These are phyloP conservation scores for Chrysomela aeneicollis DNA, from an alignment of 2,888 invertebrate genomes.

Conservation along the genomic window DNA sequence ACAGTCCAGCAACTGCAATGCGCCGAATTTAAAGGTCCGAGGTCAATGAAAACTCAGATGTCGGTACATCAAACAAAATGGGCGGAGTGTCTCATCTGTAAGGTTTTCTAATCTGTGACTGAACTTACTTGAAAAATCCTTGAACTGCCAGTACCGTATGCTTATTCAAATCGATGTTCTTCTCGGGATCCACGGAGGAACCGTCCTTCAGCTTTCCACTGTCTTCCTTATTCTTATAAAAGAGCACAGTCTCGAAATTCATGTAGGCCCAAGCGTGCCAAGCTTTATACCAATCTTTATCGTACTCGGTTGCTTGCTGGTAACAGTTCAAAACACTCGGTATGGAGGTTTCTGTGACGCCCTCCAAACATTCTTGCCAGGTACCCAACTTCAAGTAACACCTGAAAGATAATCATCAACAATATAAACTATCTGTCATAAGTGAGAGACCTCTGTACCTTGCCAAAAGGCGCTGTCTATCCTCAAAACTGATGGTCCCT, in stretches of 20 bases:
- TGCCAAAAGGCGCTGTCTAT: slow-evolving; percentile 49
- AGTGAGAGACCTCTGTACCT: slow-evolving; percentile 35
- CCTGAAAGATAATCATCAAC: slow-evolving; percentile 37
- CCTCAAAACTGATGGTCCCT: slow-evolving; percentile 42
- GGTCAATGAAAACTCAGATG: too few species aligned
- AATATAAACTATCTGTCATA: too few species aligned
- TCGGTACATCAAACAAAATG: too few species aligned
- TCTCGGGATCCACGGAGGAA: slow-evolving; percentile 44
- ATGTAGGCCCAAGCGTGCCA: slow-evolving; percentile 99
- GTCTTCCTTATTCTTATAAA: slow-evolving; percentile 63
- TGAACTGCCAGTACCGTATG: slow-evolving; percentile 92
- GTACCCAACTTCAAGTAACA: slow-evolving; percentile 94
- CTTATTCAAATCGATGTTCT: slow-evolving; percentile 70
- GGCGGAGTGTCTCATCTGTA: too few species aligned
- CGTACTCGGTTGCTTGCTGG: slow-evolving; percentile 82
- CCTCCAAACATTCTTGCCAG: slow-evolving; percentile 91
- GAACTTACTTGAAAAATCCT: slow-evolving; percentile 80
- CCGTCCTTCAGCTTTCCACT: slow-evolving; percentile 39
- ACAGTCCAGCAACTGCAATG: too few species aligned
- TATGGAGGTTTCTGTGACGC: slow-evolving; percentile 80
- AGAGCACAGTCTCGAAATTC: slow-evolving; percentile 92
- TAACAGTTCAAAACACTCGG: slow-evolving; percentile 80
- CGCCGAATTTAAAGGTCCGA: too few species aligned
- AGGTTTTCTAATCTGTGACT: too few species aligned
- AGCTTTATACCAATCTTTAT: slow-evolving; percentile 93